These are phyloP conservation scores for Varanus komodoensis DNA, from an alignment of 2,113 vertebrate species.

Conservation along the genomic window DNA sequence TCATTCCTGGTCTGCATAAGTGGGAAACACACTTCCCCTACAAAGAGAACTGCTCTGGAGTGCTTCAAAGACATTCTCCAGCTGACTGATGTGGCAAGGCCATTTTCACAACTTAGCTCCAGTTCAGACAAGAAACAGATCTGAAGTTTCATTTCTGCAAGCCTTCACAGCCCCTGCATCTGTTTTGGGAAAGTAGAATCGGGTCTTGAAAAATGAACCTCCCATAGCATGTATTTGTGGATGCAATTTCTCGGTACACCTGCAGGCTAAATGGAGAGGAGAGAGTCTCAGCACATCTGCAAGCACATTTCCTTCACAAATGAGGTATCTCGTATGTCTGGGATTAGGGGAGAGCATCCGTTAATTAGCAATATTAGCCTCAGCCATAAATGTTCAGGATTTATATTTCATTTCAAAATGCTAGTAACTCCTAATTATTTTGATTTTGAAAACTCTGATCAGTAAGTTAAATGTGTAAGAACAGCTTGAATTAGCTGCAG, in stretches of 20 bases:
- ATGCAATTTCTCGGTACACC: conserved; percentile 18
- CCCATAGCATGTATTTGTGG: background rate
- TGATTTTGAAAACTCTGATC: background rate
- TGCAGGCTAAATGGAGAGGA: conserved; percentile 20
- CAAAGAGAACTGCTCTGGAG: background rate
- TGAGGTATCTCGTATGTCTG: conserved; percentile 19
- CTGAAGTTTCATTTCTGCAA: background rate
- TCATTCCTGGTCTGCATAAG: background rate
- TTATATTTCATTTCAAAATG: conserved; percentile 12
- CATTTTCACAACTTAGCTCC: background rate
- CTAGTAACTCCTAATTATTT: background rate
- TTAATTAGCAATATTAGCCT: conserved; percentile 28
- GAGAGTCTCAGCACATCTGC: conserved; percentile 10
- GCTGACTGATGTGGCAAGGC: background rate
- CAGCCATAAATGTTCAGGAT: background rate
- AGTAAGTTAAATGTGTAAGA: background rate
- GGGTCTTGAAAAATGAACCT: background rate
- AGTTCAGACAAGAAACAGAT: background rate
- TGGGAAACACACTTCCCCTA: background rate
- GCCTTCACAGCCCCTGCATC: background rate
- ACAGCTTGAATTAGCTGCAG: background rate
- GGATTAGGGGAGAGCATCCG: conserved; percentile 35
- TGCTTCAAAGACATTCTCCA: conserved; percentile 6
- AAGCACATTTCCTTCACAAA: conserved; percentile 25
- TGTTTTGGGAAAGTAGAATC: conserved; percentile 3